Conservation (phyloP, 2,797 vertebrate species). For the Parauchenoglanis punctatus region DNA sequence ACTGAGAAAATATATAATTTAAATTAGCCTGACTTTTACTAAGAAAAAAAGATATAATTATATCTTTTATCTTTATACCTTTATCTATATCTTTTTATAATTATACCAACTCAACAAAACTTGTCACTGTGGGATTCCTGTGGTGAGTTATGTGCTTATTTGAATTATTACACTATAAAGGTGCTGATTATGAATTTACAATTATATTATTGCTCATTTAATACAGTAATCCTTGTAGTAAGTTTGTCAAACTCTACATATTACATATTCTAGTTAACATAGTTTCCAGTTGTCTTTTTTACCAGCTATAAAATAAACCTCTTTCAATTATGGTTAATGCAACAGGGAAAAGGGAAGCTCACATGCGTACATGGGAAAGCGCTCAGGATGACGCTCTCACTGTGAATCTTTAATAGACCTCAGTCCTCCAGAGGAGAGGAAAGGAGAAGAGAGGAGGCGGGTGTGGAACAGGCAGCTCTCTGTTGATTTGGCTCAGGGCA, state of each 20-base stretch:
- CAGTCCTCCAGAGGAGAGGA: conserved; percentile 27
- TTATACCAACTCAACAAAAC: neutral
- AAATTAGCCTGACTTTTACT: neutral
- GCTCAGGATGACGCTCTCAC: conserved; percentile 19
- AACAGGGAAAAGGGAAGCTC: neutral
- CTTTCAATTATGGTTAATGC: conserved; percentile 12
- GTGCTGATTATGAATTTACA: neutral
- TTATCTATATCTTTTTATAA: too few relatives aligned
- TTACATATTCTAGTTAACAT: neutral
- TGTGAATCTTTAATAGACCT: conserved; percentile 46
- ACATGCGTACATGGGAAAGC: neutral
- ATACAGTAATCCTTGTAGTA: too few relatives aligned
- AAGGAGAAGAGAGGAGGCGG: conserved; percentile 13
- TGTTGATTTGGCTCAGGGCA: conserved; percentile 57
- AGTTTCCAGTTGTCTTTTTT: neutral
- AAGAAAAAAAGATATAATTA: neutral
- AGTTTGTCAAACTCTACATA: neutral
- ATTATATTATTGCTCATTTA: neutral
- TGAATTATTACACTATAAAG: neutral
- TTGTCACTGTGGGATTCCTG: neutral
- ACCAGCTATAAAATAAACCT: neutral
- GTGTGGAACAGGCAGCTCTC: conserved; percentile 53
- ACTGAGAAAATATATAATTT: neutral
- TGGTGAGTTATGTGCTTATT: neutral
- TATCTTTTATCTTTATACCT: neutral